Conservation (phyloP, 2,888 invertebrate genomes). For the Ophion ventricosus region DNA sequence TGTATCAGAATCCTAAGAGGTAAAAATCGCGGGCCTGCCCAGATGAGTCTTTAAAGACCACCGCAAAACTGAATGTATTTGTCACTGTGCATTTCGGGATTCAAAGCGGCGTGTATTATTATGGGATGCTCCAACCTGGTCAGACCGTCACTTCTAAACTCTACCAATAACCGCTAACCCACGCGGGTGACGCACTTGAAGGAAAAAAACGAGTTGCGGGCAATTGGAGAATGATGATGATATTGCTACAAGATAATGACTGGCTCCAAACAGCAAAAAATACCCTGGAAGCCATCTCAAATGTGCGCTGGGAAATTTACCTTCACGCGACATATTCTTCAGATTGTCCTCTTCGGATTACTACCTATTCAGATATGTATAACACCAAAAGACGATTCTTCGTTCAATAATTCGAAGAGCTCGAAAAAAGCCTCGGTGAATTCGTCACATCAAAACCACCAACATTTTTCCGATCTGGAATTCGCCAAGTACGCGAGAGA, state of each 20-base stretch:
- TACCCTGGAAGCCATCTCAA: not conserved
- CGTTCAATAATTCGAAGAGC: not conserved
- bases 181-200: too few species aligned
- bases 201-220: too few species aligned
- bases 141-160: too few species aligned
- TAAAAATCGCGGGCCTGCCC: not conserved
- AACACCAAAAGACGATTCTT: not conserved
- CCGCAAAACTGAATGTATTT: too few species aligned
- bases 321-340: not conserved
- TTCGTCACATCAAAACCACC: not conserved
- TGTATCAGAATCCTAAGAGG: not conserved
- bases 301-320: not conserved
- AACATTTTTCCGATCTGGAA: not conserved
- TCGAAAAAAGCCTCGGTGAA: not conserved
- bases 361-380: not conserved
- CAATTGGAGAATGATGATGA: too few species aligned
- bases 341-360: not conserved
- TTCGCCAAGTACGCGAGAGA: not conserved
- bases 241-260: too few species aligned
- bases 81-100: too few species aligned
- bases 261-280: too few species aligned
- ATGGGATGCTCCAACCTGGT: too few species aligned
- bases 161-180: too few species aligned
- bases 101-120: too few species aligned
- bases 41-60: not conserved